phyloP scores from a whole-genome alignment of 2,797 vertebrate species.

The Gobio occitaniae region DNA sequence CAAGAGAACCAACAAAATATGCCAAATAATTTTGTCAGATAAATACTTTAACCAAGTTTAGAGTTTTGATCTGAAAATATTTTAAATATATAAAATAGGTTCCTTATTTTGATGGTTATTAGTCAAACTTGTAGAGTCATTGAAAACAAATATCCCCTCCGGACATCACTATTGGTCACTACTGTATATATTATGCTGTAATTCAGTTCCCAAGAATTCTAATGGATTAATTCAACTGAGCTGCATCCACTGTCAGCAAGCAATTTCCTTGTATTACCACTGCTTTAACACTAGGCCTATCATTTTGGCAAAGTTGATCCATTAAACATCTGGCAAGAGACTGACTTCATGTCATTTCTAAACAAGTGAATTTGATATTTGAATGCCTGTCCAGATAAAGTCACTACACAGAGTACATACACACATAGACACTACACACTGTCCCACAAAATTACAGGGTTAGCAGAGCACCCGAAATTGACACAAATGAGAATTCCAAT shows the following conservation, averaged over 20 bases:
- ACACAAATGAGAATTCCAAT: not conserved
- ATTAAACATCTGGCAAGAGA: not conserved
- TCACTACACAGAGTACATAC: not conserved
- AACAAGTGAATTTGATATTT: not conserved
- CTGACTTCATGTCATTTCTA: not conserved
- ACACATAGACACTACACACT: no score
- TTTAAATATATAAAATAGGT: not conserved
- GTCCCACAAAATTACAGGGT: not conserved
- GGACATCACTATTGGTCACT: not conserved
- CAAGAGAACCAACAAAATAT: not conserved
- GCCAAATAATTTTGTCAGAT: not conserved
- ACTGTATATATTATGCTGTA: not conserved
- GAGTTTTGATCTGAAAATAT: not conserved
- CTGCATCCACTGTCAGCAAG: not conserved
- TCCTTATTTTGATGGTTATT: not conserved
- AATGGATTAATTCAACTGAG: not conserved
- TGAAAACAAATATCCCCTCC: not conserved
- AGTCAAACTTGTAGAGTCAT: not conserved
- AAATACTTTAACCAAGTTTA: not conserved
- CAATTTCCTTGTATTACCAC: no score
- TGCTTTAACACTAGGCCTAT: not conserved
- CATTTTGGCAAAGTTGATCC: not conserved
- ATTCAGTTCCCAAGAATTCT: not conserved
- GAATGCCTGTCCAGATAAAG: not conserved
- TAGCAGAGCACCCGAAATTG: not conserved